A percentile compares a stretch with the other conserved stretches of the same genome.
phyloP scores from a whole-genome alignment of 2,797 vertebrate genomes.

The Chiloscyllium punctatum region DNA sequence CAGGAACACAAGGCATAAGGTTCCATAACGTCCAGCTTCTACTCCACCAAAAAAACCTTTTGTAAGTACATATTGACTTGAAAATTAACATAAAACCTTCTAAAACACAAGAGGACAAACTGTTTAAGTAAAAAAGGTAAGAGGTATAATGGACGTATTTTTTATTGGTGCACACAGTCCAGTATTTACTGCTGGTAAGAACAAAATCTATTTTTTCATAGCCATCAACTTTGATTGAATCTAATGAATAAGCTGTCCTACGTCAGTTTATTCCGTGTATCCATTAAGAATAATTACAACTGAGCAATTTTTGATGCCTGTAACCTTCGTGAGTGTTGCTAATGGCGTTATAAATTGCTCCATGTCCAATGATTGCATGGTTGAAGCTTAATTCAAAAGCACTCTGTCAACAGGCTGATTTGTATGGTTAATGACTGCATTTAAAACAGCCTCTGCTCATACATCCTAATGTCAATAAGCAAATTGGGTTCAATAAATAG shows the following conservation, averaged over 20 bases:
- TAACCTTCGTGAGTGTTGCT: conserved; percentile 99
- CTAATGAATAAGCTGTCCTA: conserved; percentile 99
- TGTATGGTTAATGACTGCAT: conserved; percentile 99
- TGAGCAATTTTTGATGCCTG: conserved; percentile 99
- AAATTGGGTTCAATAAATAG: conserved; percentile 97
- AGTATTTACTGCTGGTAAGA: conserved; percentile 28
- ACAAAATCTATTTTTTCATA: conserved; percentile 73
- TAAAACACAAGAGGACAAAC: conserved; percentile 47
- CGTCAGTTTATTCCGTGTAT: conserved; percentile 98
- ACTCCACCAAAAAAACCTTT: neutral
- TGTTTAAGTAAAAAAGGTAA: conserved; percentile 67
- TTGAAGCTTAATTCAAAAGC: conserved; percentile 99
- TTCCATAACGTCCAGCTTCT: neutral
- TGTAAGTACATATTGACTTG: neutral
- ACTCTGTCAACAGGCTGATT: conserved; percentile 99
- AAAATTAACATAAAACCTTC: neutral
- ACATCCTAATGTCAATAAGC: conserved; percentile 98
- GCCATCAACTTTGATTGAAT: conserved; percentile 97
- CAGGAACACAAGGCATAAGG: neutral
- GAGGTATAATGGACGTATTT: conserved; percentile 66
- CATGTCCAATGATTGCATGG: conserved; percentile 96
- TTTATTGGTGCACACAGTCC: conserved; percentile 38
- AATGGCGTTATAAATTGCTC: conserved; percentile 99
- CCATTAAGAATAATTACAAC: conserved; percentile 99
- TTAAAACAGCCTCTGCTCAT: conserved; percentile 98